Evolutionary conservation across 2,113 vertebrate species (phyloP).

Genomic region (Butorides virescens): DNA sequence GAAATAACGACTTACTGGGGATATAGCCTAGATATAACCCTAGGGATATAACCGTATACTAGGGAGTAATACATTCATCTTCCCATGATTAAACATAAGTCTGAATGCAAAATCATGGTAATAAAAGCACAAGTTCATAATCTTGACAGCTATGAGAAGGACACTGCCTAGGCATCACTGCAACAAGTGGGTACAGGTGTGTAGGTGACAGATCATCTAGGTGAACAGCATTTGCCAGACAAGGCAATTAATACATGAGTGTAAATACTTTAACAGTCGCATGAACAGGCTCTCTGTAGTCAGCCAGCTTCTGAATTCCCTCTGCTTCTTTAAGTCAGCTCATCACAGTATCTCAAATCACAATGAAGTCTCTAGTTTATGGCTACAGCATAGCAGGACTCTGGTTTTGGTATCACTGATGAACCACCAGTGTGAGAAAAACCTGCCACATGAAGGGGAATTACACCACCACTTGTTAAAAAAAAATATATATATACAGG

Average conservation of each 20-base stretch:
- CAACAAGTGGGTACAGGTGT: background rate
- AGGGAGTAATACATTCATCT: background rate
- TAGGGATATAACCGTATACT: too few species aligned
- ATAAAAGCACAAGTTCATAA: background rate
- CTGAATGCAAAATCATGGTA: background rate
- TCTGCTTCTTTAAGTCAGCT: background rate
- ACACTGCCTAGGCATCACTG: background rate
- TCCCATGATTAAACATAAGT: background rate
- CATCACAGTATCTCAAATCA: background rate
- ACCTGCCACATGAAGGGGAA: background rate
- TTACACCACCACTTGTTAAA: background rate
- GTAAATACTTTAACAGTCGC: background rate
- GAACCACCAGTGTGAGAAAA: background rate
- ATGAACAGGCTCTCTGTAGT: background rate
- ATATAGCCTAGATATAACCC: background rate
- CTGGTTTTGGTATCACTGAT: background rate
- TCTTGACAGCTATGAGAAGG: background rate
- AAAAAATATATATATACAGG: background rate
- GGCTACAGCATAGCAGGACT: background rate
- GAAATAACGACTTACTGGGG: background rate
- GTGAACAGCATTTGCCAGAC: background rate
- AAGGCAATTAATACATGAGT: background rate
- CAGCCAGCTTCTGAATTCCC: background rate
- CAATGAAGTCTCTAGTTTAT: background rate
- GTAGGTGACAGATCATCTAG: background rate